Conservation (phyloP, 2,797 vertebrate species). For the Streptopelia turtur region DNA sequence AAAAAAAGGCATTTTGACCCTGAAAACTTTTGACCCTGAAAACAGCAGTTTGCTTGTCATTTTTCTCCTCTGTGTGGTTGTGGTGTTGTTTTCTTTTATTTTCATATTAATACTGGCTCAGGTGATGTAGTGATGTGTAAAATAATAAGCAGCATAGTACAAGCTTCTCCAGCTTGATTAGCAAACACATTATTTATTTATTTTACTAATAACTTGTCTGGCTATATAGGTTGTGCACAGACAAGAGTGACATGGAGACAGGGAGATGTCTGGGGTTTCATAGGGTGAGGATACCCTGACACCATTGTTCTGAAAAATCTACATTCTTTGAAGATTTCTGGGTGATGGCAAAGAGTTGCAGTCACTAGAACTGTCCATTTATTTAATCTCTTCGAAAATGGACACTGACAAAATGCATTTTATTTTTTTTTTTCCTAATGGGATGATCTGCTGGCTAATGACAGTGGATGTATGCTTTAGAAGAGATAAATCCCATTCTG, state of each 20-base stretch:
- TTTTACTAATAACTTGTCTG: not conserved
- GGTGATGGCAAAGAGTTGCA: not conserved
- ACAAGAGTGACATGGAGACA: fast-evolving
- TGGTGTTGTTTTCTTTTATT: not conserved
- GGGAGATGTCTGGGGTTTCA: not conserved
- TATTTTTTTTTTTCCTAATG: not conserved
- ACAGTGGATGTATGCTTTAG: not conserved
- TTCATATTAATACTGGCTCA: not conserved
- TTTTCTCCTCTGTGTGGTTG: not conserved
- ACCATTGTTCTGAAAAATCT: not conserved
- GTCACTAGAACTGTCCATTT: not conserved
- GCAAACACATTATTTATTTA: not conserved
- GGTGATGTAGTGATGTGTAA: not conserved
- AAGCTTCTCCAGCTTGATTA: not conserved
- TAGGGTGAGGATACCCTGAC: not conserved
- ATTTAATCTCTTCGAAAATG: not conserved
- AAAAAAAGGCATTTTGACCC: not conserved
- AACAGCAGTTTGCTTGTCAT: not conserved
- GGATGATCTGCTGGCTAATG: not conserved
- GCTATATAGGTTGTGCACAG: not conserved
- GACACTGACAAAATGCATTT: not conserved
- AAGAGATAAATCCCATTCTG: not conserved
- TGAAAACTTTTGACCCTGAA: not conserved
- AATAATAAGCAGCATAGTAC: not conserved
- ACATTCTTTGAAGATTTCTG: not conserved